Evolutionary conservation across 2,113 vertebrate genomes (phyloP), one percentile per base, ranked within the genome.

Genomic region (Misgurnus anguillicaudatus): DNA sequence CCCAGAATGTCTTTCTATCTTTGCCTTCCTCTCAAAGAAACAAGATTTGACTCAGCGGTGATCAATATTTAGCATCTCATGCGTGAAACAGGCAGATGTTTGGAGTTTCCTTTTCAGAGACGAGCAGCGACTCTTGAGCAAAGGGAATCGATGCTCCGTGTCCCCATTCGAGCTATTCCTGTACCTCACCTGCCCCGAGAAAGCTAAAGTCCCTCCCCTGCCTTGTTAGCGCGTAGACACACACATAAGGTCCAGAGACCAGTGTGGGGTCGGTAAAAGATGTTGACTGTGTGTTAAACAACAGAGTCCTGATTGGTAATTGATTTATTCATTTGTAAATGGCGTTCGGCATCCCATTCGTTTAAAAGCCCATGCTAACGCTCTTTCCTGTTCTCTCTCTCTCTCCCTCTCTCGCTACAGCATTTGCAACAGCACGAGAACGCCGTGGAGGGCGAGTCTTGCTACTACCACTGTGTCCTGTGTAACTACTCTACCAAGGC

Each of bases 401-500:
- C 45, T 63, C 7, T 51, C 17, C 31, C 47, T 77, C 71, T 73
- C 79, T 83, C 87, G 87, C 78, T 72, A 16, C 92, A 99, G 98
- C 97, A 99, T 90, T 94, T 99, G 89, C 97, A 99, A 93, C 97
- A 98, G 89, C 96, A 98, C 0, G 98, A 99, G 91, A 94, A 94
- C 0, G 92, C 95, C 1, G 90, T 97, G 58, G 97, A 99, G 85
- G 95, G 96, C 0, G 98, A 99, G 83, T 93, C 95, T 87, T 98
- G 96, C 92, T 99, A 95, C 87, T 99, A 99, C 88, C 97, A 99
- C 88, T 99, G 98, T 13, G 93, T 95, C 80, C 95, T 98, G 84
- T 99, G 97, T 82, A 96, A 87, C 94, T 99, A 98, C 90, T 98
- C 97, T 79, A 99, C 97, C 91, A 98, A 97, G 94, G 97, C 98